Base-by-base conservation (phyloP, 2,797 vertebrate species). In the Eutrigla gurnardus region DNA sequence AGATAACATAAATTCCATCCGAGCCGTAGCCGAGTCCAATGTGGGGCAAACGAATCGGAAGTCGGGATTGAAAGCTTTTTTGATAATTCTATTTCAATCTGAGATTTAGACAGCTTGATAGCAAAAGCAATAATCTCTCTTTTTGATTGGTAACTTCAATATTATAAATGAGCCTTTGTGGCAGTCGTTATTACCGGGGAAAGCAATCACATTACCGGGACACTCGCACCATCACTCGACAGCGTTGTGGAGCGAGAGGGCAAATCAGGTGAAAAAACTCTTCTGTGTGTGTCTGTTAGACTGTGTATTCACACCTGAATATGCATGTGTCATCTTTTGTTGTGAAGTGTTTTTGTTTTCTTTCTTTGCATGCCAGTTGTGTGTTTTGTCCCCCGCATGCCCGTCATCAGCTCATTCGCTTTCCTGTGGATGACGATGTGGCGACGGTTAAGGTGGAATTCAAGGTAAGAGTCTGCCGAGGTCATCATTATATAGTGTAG, bases 341-440 rank as follows among this genome's bases (percentile, higher is more conserved):
- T 55, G 13, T 45, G 0, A 25, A 25, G 25, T 5, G 1, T 33
- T 70, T n/a, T 67, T 80, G 3, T 32, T 52, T 65, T 65, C 25
- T 74, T 53, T 78, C 5, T 70, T 71, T 88, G 79, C 81, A 83
- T 79, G 60, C 25, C 25, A 73, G 7, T 40, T 78, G 57, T 89
- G 86, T 79, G 63, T 85, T 85, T 69, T 74, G 63, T 69, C 60
- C 35, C 73, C 39, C 69, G 17, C 90, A 91, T 93, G 89, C 84
- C 75, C 46, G 15, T 88, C 81, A 49, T 87, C 85, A 91, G 87
- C 88, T 87, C 47, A 80, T 91, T 90, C 92, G 81, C 86, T 88
- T 83, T 88, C 75, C 85, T 75, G 83, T 84, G 91, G 92, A 81
- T 88, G 77, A 75, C 78, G 78, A 83, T 89, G 77, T 81, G 88